Conservation (phyloP, 1,140 invertebrate species). For the Achroia grisella region DNA sequence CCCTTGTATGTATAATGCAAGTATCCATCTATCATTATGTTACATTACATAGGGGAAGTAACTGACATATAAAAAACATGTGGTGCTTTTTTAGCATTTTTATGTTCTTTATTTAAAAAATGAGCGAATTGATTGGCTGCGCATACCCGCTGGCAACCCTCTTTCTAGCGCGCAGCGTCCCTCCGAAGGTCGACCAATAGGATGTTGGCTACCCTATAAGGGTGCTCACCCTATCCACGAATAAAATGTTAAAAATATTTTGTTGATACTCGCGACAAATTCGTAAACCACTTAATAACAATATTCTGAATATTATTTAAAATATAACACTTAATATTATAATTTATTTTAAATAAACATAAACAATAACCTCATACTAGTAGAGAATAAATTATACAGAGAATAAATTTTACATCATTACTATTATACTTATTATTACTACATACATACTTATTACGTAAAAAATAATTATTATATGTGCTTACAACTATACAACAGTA, state of each 20-base stretch:
- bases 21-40: slow-evolving; percentile 24
- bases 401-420: too few relatives aligned
- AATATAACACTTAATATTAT: too few relatives aligned
- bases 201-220: slow-evolving; percentile 22
- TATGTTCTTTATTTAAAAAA: slow-evolving; percentile 67
- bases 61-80: slow-evolving; percentile 32
- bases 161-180: slow-evolving; percentile 40
- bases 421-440: too few relatives aligned
- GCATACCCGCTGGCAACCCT: slow-evolving; percentile 32
- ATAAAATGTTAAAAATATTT: slow-evolving; percentile 12
- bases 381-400: too few relatives aligned
- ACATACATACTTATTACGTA: too few relatives aligned
- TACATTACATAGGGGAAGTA: slow-evolving; percentile 36
- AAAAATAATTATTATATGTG: too few relatives aligned
- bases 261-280: background rate
- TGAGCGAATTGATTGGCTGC: slow-evolving; percentile 67
- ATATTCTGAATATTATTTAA: too few relatives aligned
- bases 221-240: slow-evolving; percentile 45
- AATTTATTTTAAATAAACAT: too few relatives aligned
- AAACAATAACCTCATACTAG: too few relatives aligned
- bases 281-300: background rate
- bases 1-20: background rate
- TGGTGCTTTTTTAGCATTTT: slow-evolving; percentile 50
- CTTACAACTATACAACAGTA: too few relatives aligned
- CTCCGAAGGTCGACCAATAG: slow-evolving; percentile 47